Percentiles rank a stretch among this genome's conserved stretches.
Conservation (phyloP, 1,140 invertebrate species). For the Euura lappo region DNA sequence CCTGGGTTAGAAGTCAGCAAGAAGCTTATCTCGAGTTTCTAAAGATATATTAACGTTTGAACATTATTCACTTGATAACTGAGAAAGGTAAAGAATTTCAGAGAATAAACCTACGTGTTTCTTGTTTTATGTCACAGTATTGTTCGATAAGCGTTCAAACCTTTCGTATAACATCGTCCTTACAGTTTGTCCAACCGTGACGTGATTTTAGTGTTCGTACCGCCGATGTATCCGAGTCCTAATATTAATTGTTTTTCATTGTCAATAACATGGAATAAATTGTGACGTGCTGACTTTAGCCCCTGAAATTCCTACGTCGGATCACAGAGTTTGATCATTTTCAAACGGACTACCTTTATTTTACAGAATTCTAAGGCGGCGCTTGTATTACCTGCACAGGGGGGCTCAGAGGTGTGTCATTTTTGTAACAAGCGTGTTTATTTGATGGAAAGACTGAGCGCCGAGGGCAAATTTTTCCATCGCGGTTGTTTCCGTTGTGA, state of each 20-base stretch:
- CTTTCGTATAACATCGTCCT: neutral
- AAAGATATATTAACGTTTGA: neutral
- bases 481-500: slow-evolving; percentile 82
- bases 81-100: neutral
- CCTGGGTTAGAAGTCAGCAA: slow-evolving; percentile 29
- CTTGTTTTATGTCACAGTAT: too few species aligned
- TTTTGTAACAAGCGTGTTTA: slow-evolving; percentile 89
- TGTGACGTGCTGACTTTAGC: slow-evolving; percentile 8
- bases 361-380: slow-evolving; percentile 66
- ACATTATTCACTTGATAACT: neutral
- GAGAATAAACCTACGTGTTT: too few species aligned
- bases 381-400: slow-evolving; percentile 66
- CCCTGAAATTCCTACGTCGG: neutral
- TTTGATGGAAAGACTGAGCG: slow-evolving; percentile 84
- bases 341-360: slow-evolving; percentile 17
- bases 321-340: neutral
- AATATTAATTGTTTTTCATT: neutral
- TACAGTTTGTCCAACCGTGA: neutral
- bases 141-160: neutral
- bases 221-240: neutral
- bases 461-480: slow-evolving; percentile 88
- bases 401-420: slow-evolving; percentile 80
- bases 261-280: slow-evolving; percentile 8
- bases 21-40: neutral
- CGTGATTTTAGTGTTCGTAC: slow-evolving; percentile 9